Evolutionary conservation across 2,888 invertebrate genomes (phyloP), one percentile per base, ranked within the genome.

Genomic region (Rhagonycha lutea): DNA sequence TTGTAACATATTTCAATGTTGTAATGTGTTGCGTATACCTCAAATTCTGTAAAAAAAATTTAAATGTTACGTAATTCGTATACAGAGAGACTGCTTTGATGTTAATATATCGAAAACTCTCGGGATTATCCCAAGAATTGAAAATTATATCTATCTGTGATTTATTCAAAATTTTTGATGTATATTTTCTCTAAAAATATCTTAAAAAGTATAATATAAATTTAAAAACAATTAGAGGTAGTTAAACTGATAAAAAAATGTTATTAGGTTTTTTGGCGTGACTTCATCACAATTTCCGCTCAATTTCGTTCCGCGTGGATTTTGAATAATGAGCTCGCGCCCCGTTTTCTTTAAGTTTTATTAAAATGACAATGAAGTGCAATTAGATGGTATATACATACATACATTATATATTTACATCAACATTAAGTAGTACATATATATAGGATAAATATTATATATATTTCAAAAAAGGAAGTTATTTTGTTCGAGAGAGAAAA

Each of bases 401-500:
- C 86, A 89, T 89, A 63, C 63, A 63, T 63, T 47, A 89, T 89
- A 89, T 89, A 89, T 89, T 89, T 89, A 89, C 89, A 89, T 88
- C 88, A 88, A 88, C 88, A 88, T 88, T 87, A 87, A 85, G 86
- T 88, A 87, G 87, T 86, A 86, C 85, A 87, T 88, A 88, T 47
- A 47, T 47, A 47, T 89, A 87, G 88, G 87, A 88, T 88, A 87
- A 87, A 85, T 87, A 87, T 88, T 88, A 88, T 88, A 88, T 88
- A 88, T 89, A 89, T 88, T 88, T 88, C 86, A 87, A 87, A 86
- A 87, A 86, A 87, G 88, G 87, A 88, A 88, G 87, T 89, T 90
- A 90, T 90, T 90, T 90, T 90, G 90, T 90, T 90, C 89, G 91
- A 91, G 91, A 91, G 91, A 91, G 90, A 90, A 89, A 91, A 91